Conservation (phyloP, 1,140 invertebrate species). For the Oedothorax gibbosus region DNA sequence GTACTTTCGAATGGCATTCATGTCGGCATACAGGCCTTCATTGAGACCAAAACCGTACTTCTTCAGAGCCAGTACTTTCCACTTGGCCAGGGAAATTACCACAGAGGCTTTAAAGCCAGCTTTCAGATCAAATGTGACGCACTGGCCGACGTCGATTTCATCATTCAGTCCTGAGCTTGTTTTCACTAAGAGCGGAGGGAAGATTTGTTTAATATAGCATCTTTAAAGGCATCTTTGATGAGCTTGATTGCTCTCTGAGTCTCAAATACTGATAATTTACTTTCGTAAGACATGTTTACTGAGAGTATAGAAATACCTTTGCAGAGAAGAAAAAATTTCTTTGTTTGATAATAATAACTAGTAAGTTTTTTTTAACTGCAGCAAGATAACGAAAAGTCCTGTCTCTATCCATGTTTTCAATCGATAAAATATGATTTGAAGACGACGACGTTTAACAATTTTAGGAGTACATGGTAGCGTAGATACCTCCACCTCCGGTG, state of each 20-base stretch:
- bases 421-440: too few species aligned
- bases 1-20: conserved; percentile 25
- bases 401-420: too few species aligned
- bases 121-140: conserved; percentile 20
- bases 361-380: too few species aligned
- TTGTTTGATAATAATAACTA: background rate
- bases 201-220: background rate
- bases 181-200: conserved; percentile 17
- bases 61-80: conserved; percentile 35
- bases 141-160: background rate
- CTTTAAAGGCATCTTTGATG: conserved; percentile 17
- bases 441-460: too few species aligned
- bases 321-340: background rate
- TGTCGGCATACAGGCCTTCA: conserved; percentile 2
- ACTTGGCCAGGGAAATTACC: conserved; percentile 14
- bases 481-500: too few species aligned
- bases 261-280: conserved; percentile 6
- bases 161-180: conserved; percentile 12
- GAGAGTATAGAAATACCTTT: background rate
- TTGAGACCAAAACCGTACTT: conserved; percentile 13
- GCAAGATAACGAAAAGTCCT: too few species aligned
- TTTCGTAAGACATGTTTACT: background rate
- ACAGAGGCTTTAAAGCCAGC: background rate
- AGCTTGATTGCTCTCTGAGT: conserved; percentile 13
- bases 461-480: too few species aligned